Base-by-base conservation (phyloP, 2,797 vertebrate genomes). In the Australoheros facetus region DNA sequence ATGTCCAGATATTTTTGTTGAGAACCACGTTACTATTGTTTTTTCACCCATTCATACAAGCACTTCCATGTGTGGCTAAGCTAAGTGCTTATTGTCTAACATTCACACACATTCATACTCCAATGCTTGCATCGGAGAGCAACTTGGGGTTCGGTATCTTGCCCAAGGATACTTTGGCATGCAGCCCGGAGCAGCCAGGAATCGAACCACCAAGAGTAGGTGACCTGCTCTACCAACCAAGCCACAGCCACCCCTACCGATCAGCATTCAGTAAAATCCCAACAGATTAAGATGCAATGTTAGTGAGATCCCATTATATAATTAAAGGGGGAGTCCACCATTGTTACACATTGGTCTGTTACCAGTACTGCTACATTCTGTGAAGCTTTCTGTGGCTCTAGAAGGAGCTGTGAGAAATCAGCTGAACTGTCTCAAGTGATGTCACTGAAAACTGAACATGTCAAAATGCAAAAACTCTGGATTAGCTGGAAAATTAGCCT, bases 1-100 rank as follows among this genome's bases (percentile, higher is more conserved):
- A 88, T 89, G 71, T 81, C 73, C 56, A 72, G 12, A 70, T 82
- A 79, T 87, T 87, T 88, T 85, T 75, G 53, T 85, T 77, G 80
- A 59, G 51, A 71, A 77, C 66, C 48, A 51, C 57, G 73, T 57
- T 60, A 34, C 45, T 57, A 59, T 21, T 75, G 75, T 34, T 45
- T 72, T 81, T 54, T 26, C 26, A 26, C 26, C 26, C 26, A 26
- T 26, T 26, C 26, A 26, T 26, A 26, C 26, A 26, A 1, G 26
- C 26, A 26, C 26, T 26, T 26, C 26, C 26, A 26, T 26, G 26
- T 26, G 26, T 26, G 3, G 26, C 26, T 26, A 26, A 26, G 26
- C 26, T 26, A 26, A 26, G 26, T 26, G 26, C 26, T 26, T 26
- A 3, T 26, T 26, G 26, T 26, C 26, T 26, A 26, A 26, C 26